Base-by-base conservation (phyloP, 2,113 vertebrate species). In the Mandrillus leucophaeus region DNA sequence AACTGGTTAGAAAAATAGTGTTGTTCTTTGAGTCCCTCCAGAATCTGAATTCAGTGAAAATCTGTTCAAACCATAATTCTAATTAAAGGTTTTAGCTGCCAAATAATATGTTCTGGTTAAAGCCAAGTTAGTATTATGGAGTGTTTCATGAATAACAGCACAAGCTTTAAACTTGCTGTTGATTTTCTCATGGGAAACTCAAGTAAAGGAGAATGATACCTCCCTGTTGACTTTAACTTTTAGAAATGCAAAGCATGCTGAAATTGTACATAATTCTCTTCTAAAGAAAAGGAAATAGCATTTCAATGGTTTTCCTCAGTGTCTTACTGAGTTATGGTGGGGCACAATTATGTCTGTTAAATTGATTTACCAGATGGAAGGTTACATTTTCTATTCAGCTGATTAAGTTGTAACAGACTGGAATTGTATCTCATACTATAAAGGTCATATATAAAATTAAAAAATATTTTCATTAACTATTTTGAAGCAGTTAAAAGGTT, bases 221-320 rank as follows among this genome's bases (percentile, higher is more conserved):
- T 99, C 99, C 99, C 98, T 98, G 98, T 99, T 98, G 98, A 99
- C 98, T 99, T 98, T 99, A 98, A 98, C 97, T 98, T 98, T 99
- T 98, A 99, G 98, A 99, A 99, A 99, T 98, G 98, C 98, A 99
- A 98, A 99, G 98, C 98, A 99, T 98, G 98, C 98, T 99, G 98
- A 99, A 99, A 99, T 99, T 99, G 98, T 99, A 99, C 99, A 99
- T 99, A 99, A 99, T 99, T 99, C 98, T 98, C 98, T 99, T 99
- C 98, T 99, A 99, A 99, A 99, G 99, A 99, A 99, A 99, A 99
- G 99, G 99, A 99, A 99, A 99, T 99, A 98, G 98, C 99, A 99
- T 99, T 99, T 99, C 99, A 99, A 98, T 99, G 99, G 98, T 99
- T 99, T 99, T 99, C 99, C 98, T 99, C 98, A 97, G 98, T 99